phyloP scores from a whole-genome alignment of 2,113 vertebrate species.

The Silurus meridionalis region DNA sequence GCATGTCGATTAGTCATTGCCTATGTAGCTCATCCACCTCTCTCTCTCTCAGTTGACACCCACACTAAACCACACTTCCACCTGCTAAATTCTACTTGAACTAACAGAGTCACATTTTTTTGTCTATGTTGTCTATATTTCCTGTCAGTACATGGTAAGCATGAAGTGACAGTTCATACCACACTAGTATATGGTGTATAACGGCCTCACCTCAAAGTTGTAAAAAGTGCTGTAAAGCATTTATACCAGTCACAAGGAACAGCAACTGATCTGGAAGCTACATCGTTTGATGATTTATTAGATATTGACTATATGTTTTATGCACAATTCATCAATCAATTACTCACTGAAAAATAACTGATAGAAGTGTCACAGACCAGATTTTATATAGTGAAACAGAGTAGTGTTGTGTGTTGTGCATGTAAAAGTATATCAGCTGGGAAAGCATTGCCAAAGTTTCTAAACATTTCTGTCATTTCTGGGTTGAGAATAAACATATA shows the following conservation, averaged over 20 bases:
- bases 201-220: background rate
- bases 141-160: background rate
- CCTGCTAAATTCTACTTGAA: background rate
- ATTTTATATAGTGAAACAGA: background rate
- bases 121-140: background rate
- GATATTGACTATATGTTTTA: background rate
- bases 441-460: background rate
- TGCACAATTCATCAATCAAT: background rate
- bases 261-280: background rate
- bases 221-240: background rate
- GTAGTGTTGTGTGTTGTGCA: background rate
- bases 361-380: background rate
- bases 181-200: background rate
- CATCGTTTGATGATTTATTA: background rate
- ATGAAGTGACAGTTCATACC: background rate
- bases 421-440: background rate
- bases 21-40: background rate
- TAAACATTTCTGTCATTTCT: background rate
- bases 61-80: slow-evolving; percentile 6
- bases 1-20: background rate
- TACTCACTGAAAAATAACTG: no score
- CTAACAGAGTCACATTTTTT: background rate
- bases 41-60: background rate
- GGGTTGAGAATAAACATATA: background rate
- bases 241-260: background rate